A percentile compares a stretch with the other conserved stretches of the same genome.
These are phyloP conservation scores for Siphamia tubifer DNA, from an alignment of 2,113 vertebrate species.

Conservation along the genomic window DNA sequence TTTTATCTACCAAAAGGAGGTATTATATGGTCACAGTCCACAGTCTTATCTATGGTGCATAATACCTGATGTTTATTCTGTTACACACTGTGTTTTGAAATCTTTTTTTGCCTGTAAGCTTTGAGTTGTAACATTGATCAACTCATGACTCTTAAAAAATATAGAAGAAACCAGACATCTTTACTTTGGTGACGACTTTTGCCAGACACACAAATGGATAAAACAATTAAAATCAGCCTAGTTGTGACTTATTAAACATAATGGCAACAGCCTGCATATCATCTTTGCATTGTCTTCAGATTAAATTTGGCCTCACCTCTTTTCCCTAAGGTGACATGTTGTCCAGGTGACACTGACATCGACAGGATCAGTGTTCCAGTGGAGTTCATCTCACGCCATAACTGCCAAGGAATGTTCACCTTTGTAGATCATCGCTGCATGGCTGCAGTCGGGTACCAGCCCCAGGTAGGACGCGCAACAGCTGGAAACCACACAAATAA, in stretches of 20 bases:
- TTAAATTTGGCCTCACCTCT: not conserved
- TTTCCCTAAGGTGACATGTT: conserved; percentile 88
- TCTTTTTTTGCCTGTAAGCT: not conserved
- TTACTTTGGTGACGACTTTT: not conserved
- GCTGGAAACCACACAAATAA: not conserved
- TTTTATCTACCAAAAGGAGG: not conserved
- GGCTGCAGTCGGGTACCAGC: conserved; percentile 91
- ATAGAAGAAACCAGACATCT: not conserved
- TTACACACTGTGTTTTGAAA: not conserved
- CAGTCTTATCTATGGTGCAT: not conserved
- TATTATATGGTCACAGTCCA: not conserved
- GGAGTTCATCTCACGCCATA: conserved; percentile 97
- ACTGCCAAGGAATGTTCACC: conserved; percentile 89
- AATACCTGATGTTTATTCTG: not conserved
- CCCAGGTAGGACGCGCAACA: conserved; percentile 82
- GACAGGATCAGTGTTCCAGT: conserved; percentile 88
- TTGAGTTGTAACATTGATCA: not conserved
- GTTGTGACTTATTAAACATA: not conserved
- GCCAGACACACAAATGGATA: not conserved
- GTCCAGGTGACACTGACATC: conserved; percentile 87
- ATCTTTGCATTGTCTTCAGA: not conserved
- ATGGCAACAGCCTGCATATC: not conserved
- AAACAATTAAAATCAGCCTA: not conserved
- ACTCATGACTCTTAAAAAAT: not conserved
- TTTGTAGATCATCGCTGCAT: conserved; percentile 95